Evolutionary conservation across 2,113 vertebrate species (phyloP), one percentile per base, ranked within the genome.

Genomic region (Canis aureus): DNA sequence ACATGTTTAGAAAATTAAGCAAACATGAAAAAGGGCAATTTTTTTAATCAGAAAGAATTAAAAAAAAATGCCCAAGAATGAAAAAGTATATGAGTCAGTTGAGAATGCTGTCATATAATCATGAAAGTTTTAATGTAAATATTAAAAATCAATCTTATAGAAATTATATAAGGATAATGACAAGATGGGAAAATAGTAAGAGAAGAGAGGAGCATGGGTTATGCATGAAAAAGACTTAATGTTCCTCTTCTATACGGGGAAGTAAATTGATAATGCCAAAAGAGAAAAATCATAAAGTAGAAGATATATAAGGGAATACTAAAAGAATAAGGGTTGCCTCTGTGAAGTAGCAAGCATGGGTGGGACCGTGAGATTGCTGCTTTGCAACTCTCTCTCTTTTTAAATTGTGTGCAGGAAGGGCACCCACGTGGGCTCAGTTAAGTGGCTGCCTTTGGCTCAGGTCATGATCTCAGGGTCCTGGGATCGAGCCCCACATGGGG

Each of bases 151-250:
- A 5, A 81, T 80, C 9, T 29, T 49, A 81, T 3, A 60, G 78
- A 86, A 82, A 53, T 74, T 82, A 69, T 60, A 19, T 32, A 60
- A 95, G 3, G 3, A 80, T 16, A 91, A 79, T 49, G 19, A 16
- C n/a, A 67, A 76, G 17, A 89, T 49, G 2, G 0, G 7, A 20
- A 74, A 16, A n/a, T 19, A 35, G 16, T 79, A 67, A 69, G 8
- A 17, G 6, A 5, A 11, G 2, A 11, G 16, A 17, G 12, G 16
- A 11, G 5, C n/a, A 32, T 15, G 0, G 0, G 0, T 74, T 85
- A 10, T 29, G 23, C 3, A 23, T 66, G 15, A 9, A 51, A 95
- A 66, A 53, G 13, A 32, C 6, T 69, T 29, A 69, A 53, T 86
- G 23, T 69, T 91, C 38, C 17, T 79, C 62, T 86, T 85, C 23